Base-by-base conservation (phyloP, 2,888 invertebrate genomes). In the Hypomecis atomaria region DNA sequence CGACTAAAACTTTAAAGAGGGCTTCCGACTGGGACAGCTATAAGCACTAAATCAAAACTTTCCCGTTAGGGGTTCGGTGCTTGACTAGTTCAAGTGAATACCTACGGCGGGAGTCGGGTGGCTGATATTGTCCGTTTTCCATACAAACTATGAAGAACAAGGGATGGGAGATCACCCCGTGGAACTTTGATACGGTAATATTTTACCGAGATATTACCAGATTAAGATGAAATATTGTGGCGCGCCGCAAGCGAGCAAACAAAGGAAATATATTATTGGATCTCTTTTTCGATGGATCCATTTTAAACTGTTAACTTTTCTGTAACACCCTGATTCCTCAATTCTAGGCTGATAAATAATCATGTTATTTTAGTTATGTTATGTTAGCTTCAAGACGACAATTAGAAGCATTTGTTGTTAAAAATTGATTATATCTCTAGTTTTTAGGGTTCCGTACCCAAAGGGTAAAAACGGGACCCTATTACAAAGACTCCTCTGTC, bases 11-110 rank as follows among this genome's bases (percentile, higher is more conserved):
- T 90, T 90, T 89, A 87, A 90, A 90, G 89, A 89, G 88, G 87
- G 79, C 80, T 83, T 83, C 80, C 84, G 82, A 82, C 84, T 84
- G 85, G 81, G 87, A 87, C 87, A 86, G 88, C 87, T 88, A 90
- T 90, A 89, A 89, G 90, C 87, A 87, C 87, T 92, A 92, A 92
- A 91, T 92, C 92, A 92, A 90, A 92, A 92, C 92, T 92, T 91
- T 85, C 77, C 82, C 88, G 83, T 84, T 84, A 82, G 79, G 79
- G 82, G 81, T 79, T 80, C 78, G 79, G 77, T 82, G 74, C 82
- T 82, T 82, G 74, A 82, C 81, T 83, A 87, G 82, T 86, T 86
- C 79, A 77, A 85, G 82, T 85, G 88, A 87, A 87, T 89, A 67
- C 67, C 65, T 67, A 85, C 85, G 85, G 78, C 80, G 73, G 75